Percentiles rank a stretch among this genome's conserved stretches.
Evolutionary conservation across 2,113 vertebrate genomes (phyloP).

Genomic region (Myrmecophaga tridactyla): DNA sequence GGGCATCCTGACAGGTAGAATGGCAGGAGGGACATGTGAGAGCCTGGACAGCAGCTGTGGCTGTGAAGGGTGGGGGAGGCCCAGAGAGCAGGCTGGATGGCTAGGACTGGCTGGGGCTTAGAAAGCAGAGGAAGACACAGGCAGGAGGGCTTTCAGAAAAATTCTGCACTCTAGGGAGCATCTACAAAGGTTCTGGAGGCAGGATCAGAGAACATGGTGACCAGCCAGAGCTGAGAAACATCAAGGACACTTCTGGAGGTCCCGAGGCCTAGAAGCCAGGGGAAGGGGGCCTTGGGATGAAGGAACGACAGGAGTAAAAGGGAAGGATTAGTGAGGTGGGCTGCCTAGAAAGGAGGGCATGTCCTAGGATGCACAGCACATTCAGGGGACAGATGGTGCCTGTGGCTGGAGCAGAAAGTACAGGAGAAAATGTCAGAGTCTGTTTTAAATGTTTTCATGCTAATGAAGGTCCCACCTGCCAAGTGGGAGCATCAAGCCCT

Average conservation of each 20-base stretch:
- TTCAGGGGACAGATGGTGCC: neutral
- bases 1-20: neutral
- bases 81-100: neutral
- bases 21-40: neutral
- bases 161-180: neutral
- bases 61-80: neutral
- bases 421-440: neutral
- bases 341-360: neutral
- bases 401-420: neutral
- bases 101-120: accelerated
- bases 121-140: neutral
- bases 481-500: too few species aligned
- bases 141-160: neutral
- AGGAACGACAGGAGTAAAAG: neutral
- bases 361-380: neutral
- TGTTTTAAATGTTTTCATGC: neutral
- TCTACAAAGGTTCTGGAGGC: neutral
- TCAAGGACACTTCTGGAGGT: neutral
- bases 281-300: neutral
- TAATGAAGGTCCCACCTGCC: too few species aligned
- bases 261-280: neutral
- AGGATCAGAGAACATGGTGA: neutral
- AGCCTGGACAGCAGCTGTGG: accelerated
- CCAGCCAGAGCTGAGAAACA: neutral
- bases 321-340: neutral